Conservation (phyloP, 2,797 vertebrate species). For the Tauraco hartlaubi region DNA sequence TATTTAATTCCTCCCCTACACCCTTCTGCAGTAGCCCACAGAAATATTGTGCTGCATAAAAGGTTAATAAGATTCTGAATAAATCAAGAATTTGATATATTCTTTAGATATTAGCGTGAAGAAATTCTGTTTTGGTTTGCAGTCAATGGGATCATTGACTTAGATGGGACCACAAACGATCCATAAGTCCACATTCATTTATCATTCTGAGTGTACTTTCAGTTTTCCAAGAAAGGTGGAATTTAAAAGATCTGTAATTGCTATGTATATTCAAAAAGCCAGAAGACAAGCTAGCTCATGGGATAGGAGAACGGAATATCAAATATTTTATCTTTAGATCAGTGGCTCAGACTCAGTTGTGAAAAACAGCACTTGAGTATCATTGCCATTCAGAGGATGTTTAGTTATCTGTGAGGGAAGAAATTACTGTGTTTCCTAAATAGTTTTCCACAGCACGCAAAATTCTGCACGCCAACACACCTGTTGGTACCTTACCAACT, state of each 20-base stretch:
- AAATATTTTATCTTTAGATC: neutral
- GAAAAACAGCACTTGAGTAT: neutral
- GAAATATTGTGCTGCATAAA: neutral
- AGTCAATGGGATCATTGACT: neutral
- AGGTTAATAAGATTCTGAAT: neutral
- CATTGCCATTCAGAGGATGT: neutral
- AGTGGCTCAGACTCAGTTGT: neutral
- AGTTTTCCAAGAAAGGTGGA: neutral
- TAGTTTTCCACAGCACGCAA: neutral
- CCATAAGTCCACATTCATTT: neutral
- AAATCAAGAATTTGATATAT: neutral
- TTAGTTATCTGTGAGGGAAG: neutral
- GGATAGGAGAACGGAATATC: neutral
- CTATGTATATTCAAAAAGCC: neutral
- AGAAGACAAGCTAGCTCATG: neutral
- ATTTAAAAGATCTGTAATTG: neutral
- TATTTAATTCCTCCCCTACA: neutral
- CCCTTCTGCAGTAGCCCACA: neutral
- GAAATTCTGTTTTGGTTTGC: neutral
- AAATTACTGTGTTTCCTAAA: neutral
- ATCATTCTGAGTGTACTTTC: neutral
- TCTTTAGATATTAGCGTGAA: neutral
- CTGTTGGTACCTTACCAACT: neutral
- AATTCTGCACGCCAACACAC: neutral
- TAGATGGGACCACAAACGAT: neutral